Evolutionary conservation across 2,113 vertebrate genomes (phyloP).

Genomic region (Zosterops pallidus): DNA sequence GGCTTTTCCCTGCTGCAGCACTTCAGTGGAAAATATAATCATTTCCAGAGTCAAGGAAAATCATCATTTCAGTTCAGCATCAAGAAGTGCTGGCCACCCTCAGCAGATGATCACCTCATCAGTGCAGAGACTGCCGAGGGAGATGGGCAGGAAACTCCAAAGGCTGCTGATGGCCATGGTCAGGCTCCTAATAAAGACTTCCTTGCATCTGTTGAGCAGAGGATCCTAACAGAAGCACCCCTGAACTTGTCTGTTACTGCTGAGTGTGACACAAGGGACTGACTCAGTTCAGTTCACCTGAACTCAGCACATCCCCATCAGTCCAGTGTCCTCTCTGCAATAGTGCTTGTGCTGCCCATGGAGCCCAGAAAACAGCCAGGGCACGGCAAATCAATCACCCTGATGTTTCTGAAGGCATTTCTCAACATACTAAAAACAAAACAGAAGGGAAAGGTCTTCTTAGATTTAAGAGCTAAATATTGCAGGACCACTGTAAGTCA

Average conservation of each 20-base stretch:
- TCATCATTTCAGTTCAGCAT: neutral
- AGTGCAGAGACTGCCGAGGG: neutral
- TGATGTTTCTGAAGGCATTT: neutral
- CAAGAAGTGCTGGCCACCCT: neutral
- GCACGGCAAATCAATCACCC: neutral
- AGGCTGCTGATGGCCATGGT: neutral
- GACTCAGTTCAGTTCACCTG: neutral
- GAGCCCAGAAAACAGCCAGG: neutral
- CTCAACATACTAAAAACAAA: neutral
- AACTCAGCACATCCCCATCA: neutral
- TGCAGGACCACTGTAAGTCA: neutral
- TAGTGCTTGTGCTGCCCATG: neutral
- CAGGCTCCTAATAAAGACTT: neutral
- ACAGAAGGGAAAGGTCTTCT: neutral
- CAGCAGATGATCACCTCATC: neutral
- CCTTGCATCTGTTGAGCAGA: neutral
- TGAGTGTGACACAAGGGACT: neutral
- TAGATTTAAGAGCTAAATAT: neutral
- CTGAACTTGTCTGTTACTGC: neutral
- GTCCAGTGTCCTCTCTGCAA: neutral
- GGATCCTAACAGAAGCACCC: neutral
- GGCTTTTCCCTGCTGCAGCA: neutral
- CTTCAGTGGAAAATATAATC: neutral
- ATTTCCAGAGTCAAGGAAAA: neutral
- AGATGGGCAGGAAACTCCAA: neutral